Evolutionary conservation across 2,888 invertebrate genomes (phyloP).

Genomic region (Amphipoea oculea): DNA sequence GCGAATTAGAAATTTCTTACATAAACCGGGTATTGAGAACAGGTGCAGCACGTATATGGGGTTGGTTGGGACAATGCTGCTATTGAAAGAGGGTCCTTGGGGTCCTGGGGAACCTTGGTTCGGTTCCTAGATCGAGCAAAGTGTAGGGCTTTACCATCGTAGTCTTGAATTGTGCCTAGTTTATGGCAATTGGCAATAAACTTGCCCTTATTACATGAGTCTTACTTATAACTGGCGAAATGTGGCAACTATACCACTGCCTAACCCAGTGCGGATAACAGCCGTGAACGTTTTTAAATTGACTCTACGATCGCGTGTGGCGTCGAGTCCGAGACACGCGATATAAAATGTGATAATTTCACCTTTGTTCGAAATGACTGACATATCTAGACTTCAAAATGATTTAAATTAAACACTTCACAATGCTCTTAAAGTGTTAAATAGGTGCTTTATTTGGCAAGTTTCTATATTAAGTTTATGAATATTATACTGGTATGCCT

Average conservation of each 20-base stretch:
- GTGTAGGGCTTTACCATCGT: background rate
- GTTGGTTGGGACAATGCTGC: background rate
- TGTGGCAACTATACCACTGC: background rate
- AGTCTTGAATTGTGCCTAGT: background rate
- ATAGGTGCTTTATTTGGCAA: constrained; percentile 37
- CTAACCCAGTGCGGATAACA: background rate
- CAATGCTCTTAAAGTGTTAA: constrained; percentile 32
- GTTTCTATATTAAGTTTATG: constrained; percentile 23
- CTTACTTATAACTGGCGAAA: background rate
- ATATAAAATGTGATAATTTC: constrained; percentile 62
- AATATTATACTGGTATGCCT: constrained; percentile 23
- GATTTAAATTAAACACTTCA: constrained; percentile 45
- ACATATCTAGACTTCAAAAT: constrained; percentile 52
- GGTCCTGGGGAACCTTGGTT: background rate
- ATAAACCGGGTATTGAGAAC: constrained; percentile 67
- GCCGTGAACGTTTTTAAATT: constrained; percentile 25
- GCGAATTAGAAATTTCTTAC: constrained; percentile 62
- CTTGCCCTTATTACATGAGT: background rate
- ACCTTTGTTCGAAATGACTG: constrained; percentile 55
- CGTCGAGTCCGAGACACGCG: constrained; percentile 59
- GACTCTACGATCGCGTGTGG: constrained; percentile 56
- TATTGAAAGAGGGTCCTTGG: background rate
- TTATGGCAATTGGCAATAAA: background rate
- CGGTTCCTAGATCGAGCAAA: background rate
- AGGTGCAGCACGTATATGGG: constrained; percentile 2